phyloP scores from a whole-genome alignment of 2,113 vertebrate genomes.

The Hippoglossus stenolepis region DNA sequence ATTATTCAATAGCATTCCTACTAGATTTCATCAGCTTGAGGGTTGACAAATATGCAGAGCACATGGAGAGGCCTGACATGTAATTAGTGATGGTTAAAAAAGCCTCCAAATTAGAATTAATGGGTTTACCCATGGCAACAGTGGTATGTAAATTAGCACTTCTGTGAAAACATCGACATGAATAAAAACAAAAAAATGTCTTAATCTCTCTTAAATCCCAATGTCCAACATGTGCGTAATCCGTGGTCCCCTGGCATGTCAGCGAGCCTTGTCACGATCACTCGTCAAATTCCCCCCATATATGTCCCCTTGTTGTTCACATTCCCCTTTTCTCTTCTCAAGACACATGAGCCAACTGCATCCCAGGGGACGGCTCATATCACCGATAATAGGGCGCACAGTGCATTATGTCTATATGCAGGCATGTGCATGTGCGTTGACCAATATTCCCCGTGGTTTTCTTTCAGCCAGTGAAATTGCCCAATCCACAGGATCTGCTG shows the following conservation, averaged over 20 bases:
- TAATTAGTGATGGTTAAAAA: constrained; percentile 6
- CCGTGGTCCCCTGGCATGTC: constrained; percentile 12
- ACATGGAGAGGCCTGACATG: background rate
- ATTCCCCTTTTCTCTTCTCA: constrained; percentile 6
- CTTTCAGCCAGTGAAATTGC: background rate
- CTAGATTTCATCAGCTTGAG: background rate
- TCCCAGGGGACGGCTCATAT: constrained; percentile 21
- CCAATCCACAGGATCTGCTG: background rate
- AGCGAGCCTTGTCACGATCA: background rate
- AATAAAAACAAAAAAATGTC: constrained; percentile 1
- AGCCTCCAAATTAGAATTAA: background rate
- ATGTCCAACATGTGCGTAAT: constrained; percentile 34
- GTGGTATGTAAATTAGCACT: background rate
- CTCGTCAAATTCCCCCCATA: constrained; percentile 15
- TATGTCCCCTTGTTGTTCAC: constrained; percentile 3
- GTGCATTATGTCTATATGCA: background rate
- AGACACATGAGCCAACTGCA: constrained; percentile 32
- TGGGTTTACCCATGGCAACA: background rate
- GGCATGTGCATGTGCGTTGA: background rate
- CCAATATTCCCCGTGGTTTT: constrained; percentile 6
- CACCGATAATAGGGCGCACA: background rate
- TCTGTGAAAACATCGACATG: background rate
- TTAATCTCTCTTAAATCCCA: background rate
- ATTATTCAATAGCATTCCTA: background rate
- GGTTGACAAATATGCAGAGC: background rate